A percentile compares a stretch with the other conserved stretches of the same genome.
Evolutionary conservation across 30 jellyfish, hydroid and myxozoan species (phyloP).

Genomic region (Sanderia malayensis): DNA sequence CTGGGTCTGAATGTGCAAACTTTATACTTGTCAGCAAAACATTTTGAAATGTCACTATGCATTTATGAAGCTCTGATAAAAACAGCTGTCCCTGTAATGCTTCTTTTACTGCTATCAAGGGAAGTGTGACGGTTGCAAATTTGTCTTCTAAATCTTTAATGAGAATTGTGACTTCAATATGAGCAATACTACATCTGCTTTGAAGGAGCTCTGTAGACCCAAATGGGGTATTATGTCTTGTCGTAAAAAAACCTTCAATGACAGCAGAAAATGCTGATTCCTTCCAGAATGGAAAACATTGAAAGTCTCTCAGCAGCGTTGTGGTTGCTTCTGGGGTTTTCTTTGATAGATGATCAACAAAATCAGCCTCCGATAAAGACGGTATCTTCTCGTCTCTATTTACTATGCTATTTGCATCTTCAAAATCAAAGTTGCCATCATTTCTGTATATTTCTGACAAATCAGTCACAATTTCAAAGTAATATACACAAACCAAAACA

Average conservation of each 20-base stretch:
- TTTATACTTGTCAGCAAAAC: conserved; percentile 2
- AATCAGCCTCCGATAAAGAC: background rate
- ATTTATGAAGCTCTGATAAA: background rate
- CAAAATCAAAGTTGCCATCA: background rate
- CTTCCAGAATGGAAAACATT: background rate
- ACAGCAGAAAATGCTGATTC: background rate
- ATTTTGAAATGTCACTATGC: background rate
- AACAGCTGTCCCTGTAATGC: background rate
- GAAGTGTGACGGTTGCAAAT: conserved; percentile 7
- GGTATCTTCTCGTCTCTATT: background rate
- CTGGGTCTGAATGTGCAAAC: background rate
- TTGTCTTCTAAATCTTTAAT: background rate
- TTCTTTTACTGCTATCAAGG: background rate
- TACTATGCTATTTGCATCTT: background rate
- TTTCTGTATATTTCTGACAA: background rate
- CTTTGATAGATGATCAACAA: background rate
- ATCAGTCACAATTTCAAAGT: background rate
- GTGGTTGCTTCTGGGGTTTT: background rate
- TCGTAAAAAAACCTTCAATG: background rate
- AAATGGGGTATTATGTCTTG: background rate
- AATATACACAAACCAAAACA: background rate
- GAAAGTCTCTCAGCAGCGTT: background rate
- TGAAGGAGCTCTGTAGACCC: too few relatives aligned
- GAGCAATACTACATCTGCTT: too few relatives aligned
- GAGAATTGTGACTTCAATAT: background rate